A percentile compares a stretch with the other conserved stretches of the same genome.
Evolutionary conservation across 53 echinoderm and acorn worm species (phyloP).

Genomic region (Apostichopus leukothele): DNA sequence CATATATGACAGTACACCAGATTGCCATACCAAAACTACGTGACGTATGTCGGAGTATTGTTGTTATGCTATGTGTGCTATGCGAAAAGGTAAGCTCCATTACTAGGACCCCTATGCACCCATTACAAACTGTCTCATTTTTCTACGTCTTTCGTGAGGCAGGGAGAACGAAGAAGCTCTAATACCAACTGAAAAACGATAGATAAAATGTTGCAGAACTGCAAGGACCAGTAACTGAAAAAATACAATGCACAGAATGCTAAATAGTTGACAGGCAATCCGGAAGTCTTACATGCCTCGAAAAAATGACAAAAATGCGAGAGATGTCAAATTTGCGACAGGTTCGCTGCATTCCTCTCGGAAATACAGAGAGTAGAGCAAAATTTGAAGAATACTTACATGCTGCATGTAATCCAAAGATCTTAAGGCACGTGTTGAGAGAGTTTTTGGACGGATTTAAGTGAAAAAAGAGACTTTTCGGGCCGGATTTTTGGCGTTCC

Average conservation of each 20-base stretch:
- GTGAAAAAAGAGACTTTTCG: constrained; percentile 89
- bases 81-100: constrained; percentile 49
- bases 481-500: constrained; percentile 99
- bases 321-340: constrained; percentile 94
- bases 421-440: constrained; percentile 89
- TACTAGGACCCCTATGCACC: constrained; percentile 43
- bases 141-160: not conserved
- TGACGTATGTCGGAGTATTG: constrained; percentile 44
- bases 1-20: not conserved
- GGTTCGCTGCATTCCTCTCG: constrained; percentile 59
- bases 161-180: not conserved
- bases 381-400: constrained; percentile 73
- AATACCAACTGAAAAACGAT: not conserved
- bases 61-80: constrained; percentile 51
- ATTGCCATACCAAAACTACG: constrained; percentile 28
- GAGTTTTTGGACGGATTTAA: constrained; percentile 81
- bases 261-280: constrained; percentile 64
- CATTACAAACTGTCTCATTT: constrained; percentile 8
- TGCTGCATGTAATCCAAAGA: constrained; percentile 55
- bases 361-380: constrained; percentile 63
- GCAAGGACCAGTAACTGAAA: not conserved
- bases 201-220: not conserved
- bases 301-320: constrained; percentile 99
- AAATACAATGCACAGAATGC: constrained; percentile 15
- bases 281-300: constrained; percentile 97